These are phyloP conservation scores for Propithecus perrieri DNA, from an alignment of 2,797 vertebrate genomes.

Conservation along the genomic window DNA sequence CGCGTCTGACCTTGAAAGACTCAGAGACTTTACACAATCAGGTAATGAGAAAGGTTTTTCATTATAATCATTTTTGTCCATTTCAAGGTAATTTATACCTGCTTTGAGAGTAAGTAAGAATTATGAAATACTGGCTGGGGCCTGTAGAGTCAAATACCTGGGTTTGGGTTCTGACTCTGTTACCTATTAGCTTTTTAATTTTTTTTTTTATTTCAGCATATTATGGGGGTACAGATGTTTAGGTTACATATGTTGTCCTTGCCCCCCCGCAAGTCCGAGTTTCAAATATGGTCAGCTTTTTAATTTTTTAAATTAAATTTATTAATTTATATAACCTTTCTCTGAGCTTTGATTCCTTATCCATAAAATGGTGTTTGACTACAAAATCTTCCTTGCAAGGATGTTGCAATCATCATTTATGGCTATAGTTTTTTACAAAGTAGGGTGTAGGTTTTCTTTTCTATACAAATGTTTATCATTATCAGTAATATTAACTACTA, in stretches of 20 bases:
- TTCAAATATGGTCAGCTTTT: too few relatives aligned
- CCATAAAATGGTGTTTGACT: not conserved
- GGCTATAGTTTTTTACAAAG: not conserved
- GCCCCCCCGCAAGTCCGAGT: too few relatives aligned
- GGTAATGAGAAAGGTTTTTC: not conserved
- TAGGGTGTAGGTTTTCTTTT: not conserved
- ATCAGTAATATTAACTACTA: not conserved
- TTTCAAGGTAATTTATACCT: not conserved
- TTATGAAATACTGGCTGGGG: not conserved
- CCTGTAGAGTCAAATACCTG: not conserved
- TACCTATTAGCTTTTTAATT: not conserved
- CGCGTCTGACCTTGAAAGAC: not conserved
- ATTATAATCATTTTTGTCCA: not conserved
- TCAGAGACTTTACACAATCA: not conserved
- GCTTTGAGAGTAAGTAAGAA: not conserved
- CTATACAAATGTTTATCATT: not conserved
- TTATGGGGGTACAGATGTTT: too few relatives aligned
- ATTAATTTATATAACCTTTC: not conserved
- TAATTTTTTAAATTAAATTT: not conserved
- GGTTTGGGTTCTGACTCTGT: not conserved
- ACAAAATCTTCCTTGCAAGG: not conserved
- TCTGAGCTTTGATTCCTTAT: not conserved
- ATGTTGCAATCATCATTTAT: not conserved
- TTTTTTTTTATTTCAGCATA: not conserved
- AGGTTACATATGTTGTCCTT: too few relatives aligned